Evolutionary conservation across 2,797 vertebrate genomes (phyloP), one percentile per base, ranked within the genome.

Genomic region (Spinus pinus): DNA sequence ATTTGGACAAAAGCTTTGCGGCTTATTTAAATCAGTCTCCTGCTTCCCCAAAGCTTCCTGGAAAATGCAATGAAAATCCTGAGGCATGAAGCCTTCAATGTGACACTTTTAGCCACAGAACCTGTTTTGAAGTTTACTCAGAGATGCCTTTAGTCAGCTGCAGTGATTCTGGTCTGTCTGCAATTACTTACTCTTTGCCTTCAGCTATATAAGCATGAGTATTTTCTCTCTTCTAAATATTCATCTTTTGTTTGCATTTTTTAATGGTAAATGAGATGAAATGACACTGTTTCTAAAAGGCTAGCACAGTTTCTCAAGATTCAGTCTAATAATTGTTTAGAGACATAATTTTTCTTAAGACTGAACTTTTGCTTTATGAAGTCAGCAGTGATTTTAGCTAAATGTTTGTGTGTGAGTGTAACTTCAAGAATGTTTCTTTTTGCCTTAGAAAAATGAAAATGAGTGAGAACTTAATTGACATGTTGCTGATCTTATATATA

Each of bases 111-210:
- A 93, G 66, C 65, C 89, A 86, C 81, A 75, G 44, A 93, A 91
- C 79, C 47, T 56, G 72, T 86, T 82, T 1, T 64, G 53, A 87
- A 77, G 57, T 87, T 89, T 71, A 41, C n/a, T 91, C 50, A 81
- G 86, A 74, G 47, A 39, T 89, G 88, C 65, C 39, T 93, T 83
- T 79, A 85, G 89, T 85, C 49, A 71, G 69, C 79, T 49, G 66
- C 41, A 70, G 70, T 41, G 61, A 69, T 53, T 83, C 53, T 15
- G 2, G n/a, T 81, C 84, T 93, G 71, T 60, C 81, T 93, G 25
- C 71, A 92, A 49, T 82, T 86, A 72, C 39, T 81, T 69, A 66
- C 49, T 82, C 15, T 78, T 82, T 94, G 88, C 92, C 87, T 83
- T 61, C 54, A 65, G 91, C 90, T 78, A 39, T 54, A 49, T 27